A percentile compares a stretch with the other conserved stretches of the same genome.
Conservation (phyloP, 2,113 vertebrate genomes). For the Anarrhichthys ocellatus region DNA sequence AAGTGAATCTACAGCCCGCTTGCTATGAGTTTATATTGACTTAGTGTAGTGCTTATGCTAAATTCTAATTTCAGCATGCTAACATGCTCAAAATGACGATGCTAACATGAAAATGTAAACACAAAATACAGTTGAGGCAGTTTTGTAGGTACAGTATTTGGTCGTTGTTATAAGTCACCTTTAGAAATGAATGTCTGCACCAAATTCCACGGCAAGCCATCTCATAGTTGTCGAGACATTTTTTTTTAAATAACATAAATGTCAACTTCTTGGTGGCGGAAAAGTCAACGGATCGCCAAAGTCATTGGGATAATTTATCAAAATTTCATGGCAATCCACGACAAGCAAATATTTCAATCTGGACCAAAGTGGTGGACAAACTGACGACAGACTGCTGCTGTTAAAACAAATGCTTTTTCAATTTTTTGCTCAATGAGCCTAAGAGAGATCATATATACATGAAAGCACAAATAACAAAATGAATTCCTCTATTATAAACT, state of each 20-base stretch:
- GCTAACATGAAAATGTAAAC: neutral
- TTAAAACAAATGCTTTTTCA: neutral
- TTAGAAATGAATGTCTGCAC: neutral
- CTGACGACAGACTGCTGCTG: neutral
- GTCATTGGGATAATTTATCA: too few species aligned
- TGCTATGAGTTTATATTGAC: neutral
- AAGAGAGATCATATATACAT: slow-evolving; percentile 10
- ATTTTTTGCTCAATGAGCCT: neutral
- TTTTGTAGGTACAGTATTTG: neutral
- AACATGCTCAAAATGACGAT: neutral
- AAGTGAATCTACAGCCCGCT: neutral
- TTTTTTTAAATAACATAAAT: too few species aligned
- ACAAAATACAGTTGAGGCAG: neutral
- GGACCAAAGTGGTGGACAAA: neutral
- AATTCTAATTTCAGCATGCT: neutral
- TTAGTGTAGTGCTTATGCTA: neutral
- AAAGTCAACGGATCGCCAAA: too few species aligned
- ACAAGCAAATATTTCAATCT: neutral
- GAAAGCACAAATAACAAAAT: slow-evolving; percentile 1
- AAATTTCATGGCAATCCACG: neutral
- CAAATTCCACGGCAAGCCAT: neutral
- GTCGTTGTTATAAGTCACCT: neutral
- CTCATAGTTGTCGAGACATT: neutral
- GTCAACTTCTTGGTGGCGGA: too few species aligned
- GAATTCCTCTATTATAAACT: neutral